Conservation (phyloP, 2,797 vertebrate species). For the Tapera naevia region DNA sequence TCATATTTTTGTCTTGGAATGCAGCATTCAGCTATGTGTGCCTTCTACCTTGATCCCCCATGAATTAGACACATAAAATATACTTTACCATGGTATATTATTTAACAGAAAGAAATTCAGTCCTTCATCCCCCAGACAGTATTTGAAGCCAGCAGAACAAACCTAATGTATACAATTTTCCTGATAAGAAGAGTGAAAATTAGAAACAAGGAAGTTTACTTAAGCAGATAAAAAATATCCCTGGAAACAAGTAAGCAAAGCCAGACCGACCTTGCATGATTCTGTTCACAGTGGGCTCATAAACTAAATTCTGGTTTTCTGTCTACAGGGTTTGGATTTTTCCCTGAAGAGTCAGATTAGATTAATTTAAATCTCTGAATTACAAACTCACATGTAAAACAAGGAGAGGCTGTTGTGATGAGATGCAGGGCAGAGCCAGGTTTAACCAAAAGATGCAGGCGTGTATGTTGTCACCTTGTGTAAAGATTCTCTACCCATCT, state of each 20-base stretch:
- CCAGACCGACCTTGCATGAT: background rate
- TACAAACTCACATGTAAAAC: background rate
- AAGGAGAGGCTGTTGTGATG: background rate
- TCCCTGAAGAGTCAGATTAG: background rate
- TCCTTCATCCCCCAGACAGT: background rate
- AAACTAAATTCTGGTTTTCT: background rate
- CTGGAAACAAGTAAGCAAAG: slow-evolving; percentile 36
- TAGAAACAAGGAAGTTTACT: background rate
- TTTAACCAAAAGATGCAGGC: background rate
- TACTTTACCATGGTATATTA: background rate
- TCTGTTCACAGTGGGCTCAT: background rate
- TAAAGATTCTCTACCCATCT: background rate
- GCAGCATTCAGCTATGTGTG: background rate
- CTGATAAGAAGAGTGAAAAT: background rate
- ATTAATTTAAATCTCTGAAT: background rate
- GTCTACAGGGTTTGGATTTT: background rate
- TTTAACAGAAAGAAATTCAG: background rate
- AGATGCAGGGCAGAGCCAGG: background rate
- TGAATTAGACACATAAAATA: background rate
- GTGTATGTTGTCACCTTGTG: background rate
- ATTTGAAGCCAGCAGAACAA: slow-evolving; percentile 7
- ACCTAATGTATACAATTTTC: background rate
- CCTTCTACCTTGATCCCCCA: background rate
- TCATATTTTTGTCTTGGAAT: background rate
- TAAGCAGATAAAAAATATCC: slow-evolving; percentile 14